These are phyloP conservation scores for Microchirus variegatus DNA, from an alignment of 2,797 vertebrate genomes.

Conservation along the genomic window DNA sequence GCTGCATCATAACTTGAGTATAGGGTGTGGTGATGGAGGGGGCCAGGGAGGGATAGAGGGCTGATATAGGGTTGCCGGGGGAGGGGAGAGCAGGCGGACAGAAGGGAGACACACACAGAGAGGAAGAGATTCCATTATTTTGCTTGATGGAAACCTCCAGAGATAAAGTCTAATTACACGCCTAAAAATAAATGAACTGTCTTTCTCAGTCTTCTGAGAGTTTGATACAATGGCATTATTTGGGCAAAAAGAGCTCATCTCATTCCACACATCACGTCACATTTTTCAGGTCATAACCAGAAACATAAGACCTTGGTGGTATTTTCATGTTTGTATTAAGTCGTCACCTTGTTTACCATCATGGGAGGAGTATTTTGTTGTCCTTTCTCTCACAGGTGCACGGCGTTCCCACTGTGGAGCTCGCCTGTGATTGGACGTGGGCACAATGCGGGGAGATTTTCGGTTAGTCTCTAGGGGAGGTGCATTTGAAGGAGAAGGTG, in stretches of 20 bases:
- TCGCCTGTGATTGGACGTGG: not conserved
- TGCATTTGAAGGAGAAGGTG: not conserved
- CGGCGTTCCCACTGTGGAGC: constrained; percentile 7
- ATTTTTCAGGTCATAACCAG: constrained; percentile 55
- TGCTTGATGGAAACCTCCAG: constrained; percentile 60
- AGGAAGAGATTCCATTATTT: constrained; percentile 62
- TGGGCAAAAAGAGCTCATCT: constrained; percentile 43
- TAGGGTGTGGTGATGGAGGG: constrained; percentile 69
- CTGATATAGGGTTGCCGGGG: constrained; percentile 43
- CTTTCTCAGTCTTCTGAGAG: constrained; percentile 58
- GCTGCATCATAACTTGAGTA: constrained; percentile 60
- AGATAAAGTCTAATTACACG: constrained; percentile 74
- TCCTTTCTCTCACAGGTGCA: constrained; percentile 8
- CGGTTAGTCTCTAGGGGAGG: constrained; percentile 5
- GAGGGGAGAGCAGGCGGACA: constrained; percentile 34
- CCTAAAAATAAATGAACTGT: constrained; percentile 76
- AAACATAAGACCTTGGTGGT: constrained; percentile 21
- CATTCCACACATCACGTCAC: constrained; percentile 27
- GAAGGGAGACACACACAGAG: constrained; percentile 45
- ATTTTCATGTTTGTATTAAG: constrained; percentile 2
- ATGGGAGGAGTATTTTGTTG: constrained; percentile 16
- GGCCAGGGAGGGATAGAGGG: constrained; percentile 52
- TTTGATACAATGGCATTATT: constrained; percentile 42
- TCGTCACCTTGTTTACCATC: constrained; percentile 22
- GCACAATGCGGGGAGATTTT: constrained; percentile 5